phyloP scores from a whole-genome alignment of 2,888 invertebrate genomes.

The Timandra comae region DNA sequence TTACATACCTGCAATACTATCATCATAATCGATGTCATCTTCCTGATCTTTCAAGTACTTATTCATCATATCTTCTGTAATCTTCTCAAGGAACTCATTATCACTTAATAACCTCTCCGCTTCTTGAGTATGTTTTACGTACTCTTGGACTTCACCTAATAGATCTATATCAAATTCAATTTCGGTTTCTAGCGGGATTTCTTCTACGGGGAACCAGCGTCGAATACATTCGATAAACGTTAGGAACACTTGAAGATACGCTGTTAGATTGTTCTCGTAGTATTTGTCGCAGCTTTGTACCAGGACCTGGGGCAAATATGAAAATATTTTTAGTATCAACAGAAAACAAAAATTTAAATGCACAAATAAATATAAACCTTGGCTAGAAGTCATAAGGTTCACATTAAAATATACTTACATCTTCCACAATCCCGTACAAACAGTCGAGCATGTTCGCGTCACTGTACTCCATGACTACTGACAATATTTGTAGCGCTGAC shows the following conservation, averaged over 20 bases:
- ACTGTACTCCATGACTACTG: conserved; percentile 83
- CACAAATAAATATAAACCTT: too few relatives aligned
- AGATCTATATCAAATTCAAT: conserved; percentile 31
- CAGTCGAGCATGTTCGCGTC: conserved; percentile 79
- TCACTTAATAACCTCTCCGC: conserved; percentile 43
- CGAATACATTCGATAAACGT: conserved; percentile 80
- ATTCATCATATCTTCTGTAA: conserved; percentile 60
- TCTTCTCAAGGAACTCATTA: conserved; percentile 68
- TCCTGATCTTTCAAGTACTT: too few relatives aligned
- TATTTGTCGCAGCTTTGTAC: conserved; percentile 77
- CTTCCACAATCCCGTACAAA: conserved; percentile 81
- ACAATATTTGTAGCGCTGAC: conserved; percentile 82
- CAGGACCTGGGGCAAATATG: conserved; percentile 67
- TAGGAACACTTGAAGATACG: conserved; percentile 83
- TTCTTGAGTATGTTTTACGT: conserved; percentile 46
- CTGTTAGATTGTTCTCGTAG: conserved; percentile 74
- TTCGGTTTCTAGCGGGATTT: background rate
- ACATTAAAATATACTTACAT: conserved; percentile 79
- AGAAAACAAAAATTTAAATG: too few relatives aligned
- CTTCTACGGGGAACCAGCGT: conserved; percentile 64
- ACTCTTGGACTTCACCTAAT: conserved; percentile 51
- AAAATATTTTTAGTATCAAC: background rate
- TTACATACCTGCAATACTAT: conserved; percentile 47
- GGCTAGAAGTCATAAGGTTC: too few relatives aligned
- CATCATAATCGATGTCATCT: conserved; percentile 47